Evolutionary conservation across 2,113 vertebrate genomes (phyloP).

Genomic region (Calyptomena viridis): DNA sequence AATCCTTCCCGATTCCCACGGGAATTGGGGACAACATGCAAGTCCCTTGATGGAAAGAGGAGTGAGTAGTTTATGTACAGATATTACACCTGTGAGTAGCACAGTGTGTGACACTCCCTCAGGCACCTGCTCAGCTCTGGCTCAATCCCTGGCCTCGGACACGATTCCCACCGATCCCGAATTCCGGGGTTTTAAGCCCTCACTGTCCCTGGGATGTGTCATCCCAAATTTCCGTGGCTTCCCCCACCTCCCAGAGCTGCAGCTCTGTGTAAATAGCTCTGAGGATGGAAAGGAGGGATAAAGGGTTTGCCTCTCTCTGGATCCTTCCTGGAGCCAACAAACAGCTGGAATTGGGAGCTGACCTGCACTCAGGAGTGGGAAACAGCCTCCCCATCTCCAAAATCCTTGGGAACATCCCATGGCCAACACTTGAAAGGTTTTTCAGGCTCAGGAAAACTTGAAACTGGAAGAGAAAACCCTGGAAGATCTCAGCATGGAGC

Average conservation of each 20-base stretch:
- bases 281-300: background rate
- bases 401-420: background rate
- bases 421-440: background rate
- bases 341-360: background rate
- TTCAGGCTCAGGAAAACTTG: background rate
- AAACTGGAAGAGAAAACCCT: background rate
- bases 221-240: background rate
- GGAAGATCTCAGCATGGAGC: background rate
- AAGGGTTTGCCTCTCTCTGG: background rate
- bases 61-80: fast-evolving
- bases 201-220: background rate
- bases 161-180: too few relatives aligned
- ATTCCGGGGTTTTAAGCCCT: background rate
- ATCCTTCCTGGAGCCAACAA: background rate
- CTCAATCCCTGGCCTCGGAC: background rate
- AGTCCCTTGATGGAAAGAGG: fast-evolving
- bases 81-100: background rate
- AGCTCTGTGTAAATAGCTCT: fast-evolving
- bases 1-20: background rate
- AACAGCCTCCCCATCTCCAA: background rate
- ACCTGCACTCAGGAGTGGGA: background rate
- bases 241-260: background rate
- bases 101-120: background rate
- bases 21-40: fast-evolving
- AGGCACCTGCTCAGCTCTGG: background rate